phyloP scores from a whole-genome alignment of 2,797 vertebrate species.

The Distichodus sexfasciatus region DNA sequence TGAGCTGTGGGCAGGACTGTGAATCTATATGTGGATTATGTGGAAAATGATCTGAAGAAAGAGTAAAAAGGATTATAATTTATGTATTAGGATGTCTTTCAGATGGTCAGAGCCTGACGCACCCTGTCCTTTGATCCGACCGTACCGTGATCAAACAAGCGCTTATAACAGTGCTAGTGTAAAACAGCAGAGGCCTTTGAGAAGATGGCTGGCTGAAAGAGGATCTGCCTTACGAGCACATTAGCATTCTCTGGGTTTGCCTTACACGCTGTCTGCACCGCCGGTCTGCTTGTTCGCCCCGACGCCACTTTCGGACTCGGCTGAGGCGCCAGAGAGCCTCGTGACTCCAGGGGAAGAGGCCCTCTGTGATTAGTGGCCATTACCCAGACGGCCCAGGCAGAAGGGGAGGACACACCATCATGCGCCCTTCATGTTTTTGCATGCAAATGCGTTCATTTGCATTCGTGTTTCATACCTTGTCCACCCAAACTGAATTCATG shows the following conservation, averaged over 20 bases:
- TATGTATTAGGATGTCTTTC: neutral
- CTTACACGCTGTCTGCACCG: slow-evolving; percentile 22
- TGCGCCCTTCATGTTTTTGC: slow-evolving; percentile 24
- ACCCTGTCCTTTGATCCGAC: neutral
- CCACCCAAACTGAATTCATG: slow-evolving; percentile 12
- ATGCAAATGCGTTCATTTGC: slow-evolving; percentile 37
- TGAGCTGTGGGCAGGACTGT: neutral
- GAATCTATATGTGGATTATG: neutral
- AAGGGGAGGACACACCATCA: slow-evolving; percentile 32
- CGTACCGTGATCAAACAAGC: neutral
- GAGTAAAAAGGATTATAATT: neutral
- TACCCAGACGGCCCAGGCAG: slow-evolving; percentile 39
- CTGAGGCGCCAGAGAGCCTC: slow-evolving; percentile 28
- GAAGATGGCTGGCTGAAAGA: slow-evolving; percentile 7
- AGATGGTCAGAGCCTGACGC: neutral
- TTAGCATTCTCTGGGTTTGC: slow-evolving; percentile 36
- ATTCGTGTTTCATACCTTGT: slow-evolving; percentile 23
- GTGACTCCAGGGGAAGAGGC: slow-evolving; percentile 35
- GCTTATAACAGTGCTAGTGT: slow-evolving; percentile 1
- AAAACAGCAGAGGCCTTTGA: slow-evolving; percentile 6
- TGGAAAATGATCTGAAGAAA: neutral
- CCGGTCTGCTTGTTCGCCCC: slow-evolving; percentile 20
- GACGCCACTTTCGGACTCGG: slow-evolving; percentile 29
- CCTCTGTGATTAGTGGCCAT: slow-evolving; percentile 43
- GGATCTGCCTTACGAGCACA: slow-evolving; percentile 7